A percentile compares a stretch with the other conserved stretches of the same genome.
These are phyloP conservation scores for Thalassophryne amazonica DNA, from an alignment of 2,797 vertebrate genomes.

Conservation along the genomic window DNA sequence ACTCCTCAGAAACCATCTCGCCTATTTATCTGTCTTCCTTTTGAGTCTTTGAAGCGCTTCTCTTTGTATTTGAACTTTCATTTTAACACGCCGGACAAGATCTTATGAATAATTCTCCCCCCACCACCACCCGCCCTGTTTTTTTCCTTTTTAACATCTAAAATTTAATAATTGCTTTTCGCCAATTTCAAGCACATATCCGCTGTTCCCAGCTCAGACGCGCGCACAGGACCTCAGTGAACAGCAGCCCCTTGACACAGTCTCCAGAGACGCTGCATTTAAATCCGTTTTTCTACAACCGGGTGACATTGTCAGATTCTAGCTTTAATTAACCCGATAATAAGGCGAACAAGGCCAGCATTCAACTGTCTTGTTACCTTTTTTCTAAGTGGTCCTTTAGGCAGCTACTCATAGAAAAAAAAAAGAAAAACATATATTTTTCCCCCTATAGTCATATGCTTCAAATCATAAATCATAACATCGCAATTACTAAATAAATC, in stretches of 20 bases:
- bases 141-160: conserved; percentile 90
- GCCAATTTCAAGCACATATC: conserved; percentile 78
- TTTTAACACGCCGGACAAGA: conserved; percentile 72
- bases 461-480: neutral
- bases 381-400: conserved; percentile 60
- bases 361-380: conserved; percentile 82
- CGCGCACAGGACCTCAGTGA: conserved; percentile 79
- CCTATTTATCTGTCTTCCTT: conserved; percentile 78
- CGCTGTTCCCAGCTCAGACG: conserved; percentile 66
- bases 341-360: conserved; percentile 93
- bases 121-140: conserved; percentile 61
- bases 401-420: conserved; percentile 36
- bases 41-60: conserved; percentile 77
- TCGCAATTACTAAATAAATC: conserved; percentile 5
- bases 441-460: neutral
- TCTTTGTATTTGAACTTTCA: conserved; percentile 79
- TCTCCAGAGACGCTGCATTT: conserved; percentile 96
- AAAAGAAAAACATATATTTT: neutral
- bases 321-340: conserved; percentile 99
- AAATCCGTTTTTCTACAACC: conserved; percentile 98
- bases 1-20: conserved; percentile 84
- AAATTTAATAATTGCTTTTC: conserved; percentile 93
- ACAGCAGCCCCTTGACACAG: conserved; percentile 95
- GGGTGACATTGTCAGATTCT: conserved; percentile 98
- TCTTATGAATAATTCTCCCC: conserved; percentile 82